Evolutionary conservation across 2,113 vertebrate species (phyloP).

Genomic region (Epinephelus cyanopodus): DNA sequence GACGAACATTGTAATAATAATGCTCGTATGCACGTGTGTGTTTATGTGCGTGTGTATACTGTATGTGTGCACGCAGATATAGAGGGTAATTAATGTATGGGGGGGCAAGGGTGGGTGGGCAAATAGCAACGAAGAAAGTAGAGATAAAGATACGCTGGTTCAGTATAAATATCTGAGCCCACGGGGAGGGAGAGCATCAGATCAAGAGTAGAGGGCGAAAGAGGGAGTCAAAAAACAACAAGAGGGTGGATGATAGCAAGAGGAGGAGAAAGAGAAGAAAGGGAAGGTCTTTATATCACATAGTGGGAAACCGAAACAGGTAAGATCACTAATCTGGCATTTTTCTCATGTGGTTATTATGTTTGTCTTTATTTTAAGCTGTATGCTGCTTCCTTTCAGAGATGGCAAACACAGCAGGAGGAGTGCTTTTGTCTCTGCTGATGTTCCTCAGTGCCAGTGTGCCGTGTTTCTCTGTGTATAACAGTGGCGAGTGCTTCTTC

Average conservation of each 20-base stretch:
- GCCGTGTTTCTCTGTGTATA: constrained; percentile 68
- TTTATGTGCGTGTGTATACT: constrained; percentile 20
- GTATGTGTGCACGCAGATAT: constrained; percentile 47
- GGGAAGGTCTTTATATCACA: neutral
- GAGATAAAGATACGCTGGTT: constrained; percentile 46
- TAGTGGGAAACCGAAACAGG: constrained; percentile 27
- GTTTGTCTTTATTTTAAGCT: neutral
- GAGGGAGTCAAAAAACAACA: constrained; percentile 2
- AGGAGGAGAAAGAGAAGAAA: neutral
- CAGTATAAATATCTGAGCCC: constrained; percentile 74
- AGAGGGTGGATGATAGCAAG: constrained; percentile 41
- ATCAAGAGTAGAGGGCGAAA: constrained; percentile 8
- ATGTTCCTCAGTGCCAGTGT: constrained; percentile 69
- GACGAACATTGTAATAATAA: constrained; percentile 54
- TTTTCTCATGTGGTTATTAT: neutral
- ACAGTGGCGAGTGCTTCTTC: constrained; percentile 84
- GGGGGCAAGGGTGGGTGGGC: neutral
- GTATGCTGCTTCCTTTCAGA: constrained; percentile 25
- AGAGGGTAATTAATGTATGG: constrained; percentile 36
- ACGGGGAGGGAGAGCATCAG: constrained; percentile 34
- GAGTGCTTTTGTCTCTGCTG: constrained; percentile 48
- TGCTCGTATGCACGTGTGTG: constrained; percentile 27
- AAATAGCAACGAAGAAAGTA: constrained; percentile 29
- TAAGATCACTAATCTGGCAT: neutral
- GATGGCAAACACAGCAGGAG: constrained; percentile 58